Evolutionary conservation across 2,113 vertebrate species (phyloP), one percentile per base, ranked within the genome.

Genomic region (Alligator sinensis): DNA sequence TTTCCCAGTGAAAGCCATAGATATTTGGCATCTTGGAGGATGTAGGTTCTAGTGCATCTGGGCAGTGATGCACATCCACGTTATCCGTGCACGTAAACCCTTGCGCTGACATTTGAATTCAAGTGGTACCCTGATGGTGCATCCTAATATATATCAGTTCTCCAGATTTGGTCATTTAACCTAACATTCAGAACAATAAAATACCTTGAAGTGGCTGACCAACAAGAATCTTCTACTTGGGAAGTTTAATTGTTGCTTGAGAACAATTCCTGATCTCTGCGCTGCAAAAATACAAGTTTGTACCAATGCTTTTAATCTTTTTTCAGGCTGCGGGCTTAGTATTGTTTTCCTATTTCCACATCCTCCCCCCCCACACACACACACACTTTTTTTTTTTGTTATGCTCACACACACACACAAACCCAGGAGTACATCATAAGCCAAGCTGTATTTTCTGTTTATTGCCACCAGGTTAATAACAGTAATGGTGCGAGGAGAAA

Each of bases 391-490:
- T 90, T 64, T 91, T 93, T 89, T 88, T 91, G 57, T 72, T 94
- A 81, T 21, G 75, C 63, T 38, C 66, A 80, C 64, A 83, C 25
- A 76, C 38, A 76, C 6, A 87, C 11, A 92, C n/a, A 91, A 80
- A 28, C 80, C 92, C 91, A 92, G 80, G 86, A 94, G 92, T 92
- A 94, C 94, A 96, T 96, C 87, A 80, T 93, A 96, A 97, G 77
- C 91, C 1, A 4, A 97, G 90, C 90, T 96, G 88, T 96, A 97
- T 97, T 97, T 98, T 97, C 95, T 96, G 93, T 98, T 98, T 98
- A 96, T 97, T 98, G 97, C 95, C 88, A 96, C 97, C 97, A 97
- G 97, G 98, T 98, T 98, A 98, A 97, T 98, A 98, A 97, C 97
- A 97, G 97, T 97, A 97, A 98, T 96, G 96, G 97, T 96, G 92